phyloP scores from a whole-genome alignment of 2,113 vertebrate species.

The Anarrhichthys ocellatus region DNA sequence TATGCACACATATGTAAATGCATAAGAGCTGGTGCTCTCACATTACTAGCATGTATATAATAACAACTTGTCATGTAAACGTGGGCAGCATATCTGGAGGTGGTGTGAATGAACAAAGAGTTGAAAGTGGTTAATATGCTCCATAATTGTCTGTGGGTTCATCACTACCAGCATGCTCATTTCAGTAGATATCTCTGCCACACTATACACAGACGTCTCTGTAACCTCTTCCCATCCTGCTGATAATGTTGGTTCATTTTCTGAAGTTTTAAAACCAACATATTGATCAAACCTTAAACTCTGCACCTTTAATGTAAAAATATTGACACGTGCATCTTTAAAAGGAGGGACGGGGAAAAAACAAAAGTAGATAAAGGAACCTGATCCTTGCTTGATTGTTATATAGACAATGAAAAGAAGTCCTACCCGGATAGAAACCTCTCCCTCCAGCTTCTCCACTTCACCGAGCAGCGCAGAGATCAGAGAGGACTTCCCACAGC shows the following conservation, averaged over 20 bases:
- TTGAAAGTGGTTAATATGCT: too few species aligned
- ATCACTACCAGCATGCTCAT: too few species aligned
- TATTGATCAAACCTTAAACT: background rate
- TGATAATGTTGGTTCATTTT: background rate
- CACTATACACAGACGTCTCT: background rate
- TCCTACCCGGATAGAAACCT: constrained; percentile 88
- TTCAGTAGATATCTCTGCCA: too few species aligned
- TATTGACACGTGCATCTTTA: background rate
- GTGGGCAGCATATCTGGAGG: too few species aligned
- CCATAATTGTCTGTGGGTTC: too few species aligned
- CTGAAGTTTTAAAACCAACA: background rate
- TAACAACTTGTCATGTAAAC: too few species aligned
- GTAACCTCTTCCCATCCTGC: background rate
- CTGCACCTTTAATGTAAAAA: background rate
- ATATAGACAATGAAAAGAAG: background rate
- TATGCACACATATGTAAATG: too few species aligned
- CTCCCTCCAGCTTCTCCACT: constrained; percentile 94
- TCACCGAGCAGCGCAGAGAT: constrained; percentile 94
- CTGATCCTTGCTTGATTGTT: background rate
- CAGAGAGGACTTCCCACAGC: constrained; percentile 96
- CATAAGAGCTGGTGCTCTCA: too few species aligned
- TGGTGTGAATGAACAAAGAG: too few species aligned
- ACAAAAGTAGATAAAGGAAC: background rate
- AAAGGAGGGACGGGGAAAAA: background rate
- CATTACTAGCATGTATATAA: too few species aligned